A percentile compares a stretch with the other conserved stretches of the same genome.
phyloP scores from a whole-genome alignment of 2,888 invertebrate genomes.

The Sminthurinus aureus region DNA sequence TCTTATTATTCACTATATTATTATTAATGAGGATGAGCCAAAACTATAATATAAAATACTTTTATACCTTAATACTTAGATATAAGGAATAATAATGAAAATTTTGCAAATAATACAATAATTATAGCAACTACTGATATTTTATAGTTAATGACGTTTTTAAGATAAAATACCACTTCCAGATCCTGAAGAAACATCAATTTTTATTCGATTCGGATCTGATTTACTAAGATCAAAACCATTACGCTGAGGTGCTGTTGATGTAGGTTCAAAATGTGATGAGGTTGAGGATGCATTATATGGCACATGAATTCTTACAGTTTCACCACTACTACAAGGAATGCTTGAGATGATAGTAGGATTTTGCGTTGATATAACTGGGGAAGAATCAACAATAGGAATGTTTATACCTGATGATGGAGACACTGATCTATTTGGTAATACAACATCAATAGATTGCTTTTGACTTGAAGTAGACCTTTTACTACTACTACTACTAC shows the following conservation, averaged over 20 bases:
- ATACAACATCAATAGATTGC: not conserved
- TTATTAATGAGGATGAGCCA: not conserved
- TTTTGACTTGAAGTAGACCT: slow-evolving; percentile 13
- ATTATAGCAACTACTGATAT: not conserved
- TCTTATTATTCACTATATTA: not conserved
- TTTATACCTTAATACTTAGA: not conserved
- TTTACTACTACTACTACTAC: slow-evolving; percentile 16
- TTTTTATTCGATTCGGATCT: slow-evolving; percentile 59
- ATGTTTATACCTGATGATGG: slow-evolving; percentile 35
- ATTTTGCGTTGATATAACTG: slow-evolving; percentile 32
- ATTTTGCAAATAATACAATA: not conserved
- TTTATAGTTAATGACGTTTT: not conserved
- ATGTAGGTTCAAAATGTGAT: slow-evolving; percentile 32
- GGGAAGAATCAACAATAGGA: slow-evolving; percentile 29
- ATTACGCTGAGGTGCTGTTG: slow-evolving; percentile 44
- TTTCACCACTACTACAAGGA: slow-evolving; percentile 53
- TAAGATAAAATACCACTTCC: slow-evolving; percentile 34
- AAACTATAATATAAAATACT: not conserved
- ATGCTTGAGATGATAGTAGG: slow-evolving; percentile 48
- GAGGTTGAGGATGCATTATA: slow-evolving; percentile 44
- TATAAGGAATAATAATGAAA: not conserved
- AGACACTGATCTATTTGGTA: slow-evolving; percentile 19
- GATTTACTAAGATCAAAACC: slow-evolving; percentile 55
- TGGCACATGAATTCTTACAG: slow-evolving; percentile 60
- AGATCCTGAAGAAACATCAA: slow-evolving; percentile 54